Conservation (phyloP, 2,113 vertebrate species). For the Otis tarda region DNA sequence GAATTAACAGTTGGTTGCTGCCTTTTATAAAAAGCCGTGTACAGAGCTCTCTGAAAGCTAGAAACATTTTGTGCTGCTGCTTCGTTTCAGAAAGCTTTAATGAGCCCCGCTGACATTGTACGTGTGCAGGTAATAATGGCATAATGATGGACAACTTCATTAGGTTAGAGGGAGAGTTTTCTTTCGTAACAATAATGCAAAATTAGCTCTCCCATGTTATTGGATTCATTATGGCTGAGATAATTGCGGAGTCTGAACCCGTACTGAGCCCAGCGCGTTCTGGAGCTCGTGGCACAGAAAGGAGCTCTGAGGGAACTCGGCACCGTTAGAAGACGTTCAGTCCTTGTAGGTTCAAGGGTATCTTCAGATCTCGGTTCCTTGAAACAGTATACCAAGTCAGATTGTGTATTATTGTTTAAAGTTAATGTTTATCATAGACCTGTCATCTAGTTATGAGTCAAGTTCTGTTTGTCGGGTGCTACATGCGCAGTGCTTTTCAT, state of each 20-base stretch:
- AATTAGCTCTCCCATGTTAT: not conserved
- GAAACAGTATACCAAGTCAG: not conserved
- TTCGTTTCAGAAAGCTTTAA: not conserved
- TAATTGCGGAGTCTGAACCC: not conserved
- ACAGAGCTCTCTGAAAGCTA: not conserved
- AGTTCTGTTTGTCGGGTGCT: not conserved
- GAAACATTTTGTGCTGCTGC: not conserved
- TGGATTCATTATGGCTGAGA: not conserved
- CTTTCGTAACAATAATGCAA: not conserved
- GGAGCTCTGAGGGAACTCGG: not conserved
- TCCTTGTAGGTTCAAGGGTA: not conserved
- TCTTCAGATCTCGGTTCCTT: not conserved
- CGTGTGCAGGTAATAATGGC: not conserved
- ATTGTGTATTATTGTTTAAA: not conserved
- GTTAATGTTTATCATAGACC: not conserved
- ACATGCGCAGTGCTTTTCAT: not conserved
- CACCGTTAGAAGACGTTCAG: fast-evolving
- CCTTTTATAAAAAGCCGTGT: not conserved
- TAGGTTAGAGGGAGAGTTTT: not conserved
- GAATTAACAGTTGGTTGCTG: not conserved
- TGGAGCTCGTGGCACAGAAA: not conserved
- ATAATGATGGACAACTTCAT: constrained; percentile 26
- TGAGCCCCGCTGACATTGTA: not conserved
- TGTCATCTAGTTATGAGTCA: not conserved
- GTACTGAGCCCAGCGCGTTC: not conserved